A percentile compares a stretch with the other conserved stretches of the same genome.
phyloP scores from a whole-genome alignment of 2,113 vertebrate genomes.

The Neogale vison region DNA sequence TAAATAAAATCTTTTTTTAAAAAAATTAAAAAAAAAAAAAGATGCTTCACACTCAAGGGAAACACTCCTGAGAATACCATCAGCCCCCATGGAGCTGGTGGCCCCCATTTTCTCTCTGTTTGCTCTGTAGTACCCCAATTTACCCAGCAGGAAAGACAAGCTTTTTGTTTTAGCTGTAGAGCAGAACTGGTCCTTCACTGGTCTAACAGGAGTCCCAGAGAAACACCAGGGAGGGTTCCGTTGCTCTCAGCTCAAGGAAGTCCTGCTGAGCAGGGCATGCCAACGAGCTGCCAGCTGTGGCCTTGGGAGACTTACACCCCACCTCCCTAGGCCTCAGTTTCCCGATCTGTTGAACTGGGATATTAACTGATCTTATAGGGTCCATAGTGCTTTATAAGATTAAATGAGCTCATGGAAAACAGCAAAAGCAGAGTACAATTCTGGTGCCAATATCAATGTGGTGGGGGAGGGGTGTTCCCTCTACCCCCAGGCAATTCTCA shows the following conservation, averaged over 20 bases:
- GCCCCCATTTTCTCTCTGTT: not conserved
- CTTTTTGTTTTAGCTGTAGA: not conserved
- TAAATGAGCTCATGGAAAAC: not conserved
- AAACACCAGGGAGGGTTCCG: accelerated
- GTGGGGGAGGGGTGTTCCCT: not conserved
- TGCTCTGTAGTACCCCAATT: not conserved
- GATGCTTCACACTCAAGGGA: accelerated
- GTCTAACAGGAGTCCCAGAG: not conserved
- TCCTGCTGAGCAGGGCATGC: accelerated
- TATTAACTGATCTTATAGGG: not conserved
- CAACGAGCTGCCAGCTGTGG: too few species aligned
- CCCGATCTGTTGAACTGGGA: not conserved
- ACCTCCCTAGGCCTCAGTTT: not conserved
- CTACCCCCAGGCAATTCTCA: not conserved
- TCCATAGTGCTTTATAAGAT: not conserved
- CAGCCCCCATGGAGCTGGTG: accelerated
- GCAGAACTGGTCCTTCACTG: not conserved
- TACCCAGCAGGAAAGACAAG: not conserved
- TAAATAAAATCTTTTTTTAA: too few species aligned
- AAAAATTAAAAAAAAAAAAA: too few species aligned
- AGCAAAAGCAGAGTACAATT: not conserved
- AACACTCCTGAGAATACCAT: not conserved
- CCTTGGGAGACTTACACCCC: too few species aligned
- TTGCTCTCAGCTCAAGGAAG: not conserved
- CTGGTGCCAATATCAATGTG: not conserved